phyloP scores from a whole-genome alignment of 2,113 vertebrate genomes.

The Bubalus kerabau region DNA sequence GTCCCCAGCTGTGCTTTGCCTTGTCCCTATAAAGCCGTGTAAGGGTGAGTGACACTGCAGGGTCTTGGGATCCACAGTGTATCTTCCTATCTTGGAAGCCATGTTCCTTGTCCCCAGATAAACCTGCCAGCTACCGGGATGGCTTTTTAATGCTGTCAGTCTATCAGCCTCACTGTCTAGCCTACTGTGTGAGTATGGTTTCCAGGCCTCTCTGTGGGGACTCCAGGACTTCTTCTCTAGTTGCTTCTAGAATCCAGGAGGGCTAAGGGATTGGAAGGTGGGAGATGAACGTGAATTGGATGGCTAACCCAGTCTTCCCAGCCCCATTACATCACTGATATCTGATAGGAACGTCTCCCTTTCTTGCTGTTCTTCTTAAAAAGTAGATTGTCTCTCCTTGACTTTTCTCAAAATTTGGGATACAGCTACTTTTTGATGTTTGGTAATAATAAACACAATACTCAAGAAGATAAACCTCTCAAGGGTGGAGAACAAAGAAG shows the following conservation, averaged over 20 bases:
- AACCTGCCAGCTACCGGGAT: neutral
- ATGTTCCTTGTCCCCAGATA: neutral
- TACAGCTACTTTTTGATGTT: neutral
- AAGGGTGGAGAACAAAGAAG: neutral
- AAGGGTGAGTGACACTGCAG: neutral
- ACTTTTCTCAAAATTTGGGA: neutral
- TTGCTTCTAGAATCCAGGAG: neutral
- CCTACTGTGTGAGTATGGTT: neutral
- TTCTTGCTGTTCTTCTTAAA: neutral
- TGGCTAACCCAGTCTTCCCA: neutral
- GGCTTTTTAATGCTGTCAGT: neutral
- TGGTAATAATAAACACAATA: neutral
- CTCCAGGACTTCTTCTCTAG: neutral
- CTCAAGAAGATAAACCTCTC: neutral
- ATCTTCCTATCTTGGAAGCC: neutral
- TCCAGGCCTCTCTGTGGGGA: neutral
- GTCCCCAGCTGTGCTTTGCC: neutral
- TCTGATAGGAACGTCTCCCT: neutral
- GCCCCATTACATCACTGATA: neutral
- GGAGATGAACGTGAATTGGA: neutral
- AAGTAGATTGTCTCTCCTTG: neutral
- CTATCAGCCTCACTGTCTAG: neutral
- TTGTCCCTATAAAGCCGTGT: neutral
- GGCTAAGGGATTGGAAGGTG: neutral
- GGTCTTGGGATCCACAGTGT: neutral